Evolutionary conservation across 1,140 invertebrate genomes (phyloP).

Genomic region (Harpegnathos saltator): DNA sequence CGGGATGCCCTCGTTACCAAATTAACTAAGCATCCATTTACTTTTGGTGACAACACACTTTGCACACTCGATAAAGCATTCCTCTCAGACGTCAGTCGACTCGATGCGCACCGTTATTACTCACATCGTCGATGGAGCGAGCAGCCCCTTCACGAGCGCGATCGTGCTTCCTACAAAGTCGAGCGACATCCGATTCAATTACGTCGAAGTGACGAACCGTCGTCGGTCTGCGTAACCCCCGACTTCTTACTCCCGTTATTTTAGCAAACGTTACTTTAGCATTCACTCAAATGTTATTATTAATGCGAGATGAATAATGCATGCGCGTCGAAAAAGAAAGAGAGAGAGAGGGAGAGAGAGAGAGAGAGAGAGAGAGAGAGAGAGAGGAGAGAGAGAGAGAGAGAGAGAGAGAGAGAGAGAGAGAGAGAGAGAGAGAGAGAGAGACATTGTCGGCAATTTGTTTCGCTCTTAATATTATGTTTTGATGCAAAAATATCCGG

Average conservation of each 20-base stretch:
- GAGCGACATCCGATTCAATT: slow-evolving; percentile 60
- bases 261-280: not conserved
- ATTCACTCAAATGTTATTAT: slow-evolving; percentile 24
- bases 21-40: slow-evolving; percentile 58
- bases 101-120: slow-evolving; percentile 55
- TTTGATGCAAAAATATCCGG: not conserved
- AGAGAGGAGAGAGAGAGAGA: too few relatives aligned
- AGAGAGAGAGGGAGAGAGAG: too few relatives aligned
- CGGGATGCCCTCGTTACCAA: slow-evolving; percentile 17
- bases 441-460: not conserved
- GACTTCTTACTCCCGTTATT: slow-evolving; percentile 23
- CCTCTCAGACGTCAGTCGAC: slow-evolving; percentile 35
- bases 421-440: too few relatives aligned
- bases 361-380: too few relatives aligned
- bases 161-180: slow-evolving; percentile 46
- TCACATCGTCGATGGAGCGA: slow-evolving; percentile 55
- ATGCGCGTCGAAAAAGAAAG: too few relatives aligned
- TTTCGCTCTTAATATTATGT: slow-evolving; percentile 2
- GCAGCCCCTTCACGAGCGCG: slow-evolving; percentile 49
- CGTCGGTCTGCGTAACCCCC: not conserved
- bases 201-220: slow-evolving; percentile 48
- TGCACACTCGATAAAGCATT: slow-evolving; percentile 60
- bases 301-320: not conserved
- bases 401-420: too few relatives aligned
- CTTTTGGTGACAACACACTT: slow-evolving; percentile 60